phyloP scores from a whole-genome alignment of 1,140 invertebrate species.

The Lepidurus apus region DNA sequence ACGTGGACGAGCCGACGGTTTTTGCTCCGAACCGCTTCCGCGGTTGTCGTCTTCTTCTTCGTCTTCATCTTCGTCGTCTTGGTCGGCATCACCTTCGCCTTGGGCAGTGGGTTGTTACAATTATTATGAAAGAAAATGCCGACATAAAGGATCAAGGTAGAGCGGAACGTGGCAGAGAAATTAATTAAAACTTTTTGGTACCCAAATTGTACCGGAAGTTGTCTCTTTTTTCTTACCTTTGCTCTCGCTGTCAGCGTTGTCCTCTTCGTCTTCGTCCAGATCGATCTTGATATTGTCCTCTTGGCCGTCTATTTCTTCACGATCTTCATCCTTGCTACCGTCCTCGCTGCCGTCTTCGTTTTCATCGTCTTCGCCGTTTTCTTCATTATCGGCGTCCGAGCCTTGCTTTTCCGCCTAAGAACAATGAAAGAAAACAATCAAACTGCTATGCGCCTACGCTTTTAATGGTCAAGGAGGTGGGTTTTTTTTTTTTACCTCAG shows the following conservation, averaged over 20 bases:
- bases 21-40: slow-evolving; percentile 44
- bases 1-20: slow-evolving; percentile 66
- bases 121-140: neutral
- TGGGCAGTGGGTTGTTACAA: neutral
- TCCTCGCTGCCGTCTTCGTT: slow-evolving; percentile 40
- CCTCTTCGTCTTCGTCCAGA: slow-evolving; percentile 50
- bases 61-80: slow-evolving; percentile 40
- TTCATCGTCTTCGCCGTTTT: slow-evolving; percentile 35
- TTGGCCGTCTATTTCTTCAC: slow-evolving; percentile 65
- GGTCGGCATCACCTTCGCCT: neutral
- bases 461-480: too few relatives aligned
- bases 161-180: too few relatives aligned
- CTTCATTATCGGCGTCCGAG: slow-evolving; percentile 44
- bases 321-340: slow-evolving; percentile 55
- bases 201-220: neutral
- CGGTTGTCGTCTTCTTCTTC: slow-evolving; percentile 44
- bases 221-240: slow-evolving; percentile 48
- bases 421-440: neutral
- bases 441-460: neutral
- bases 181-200: neutral
- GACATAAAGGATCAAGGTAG: neutral
- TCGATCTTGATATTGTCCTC: slow-evolving; percentile 58
- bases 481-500: slow-evolving; percentile 37
- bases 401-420: slow-evolving; percentile 52
- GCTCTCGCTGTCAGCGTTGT: slow-evolving; percentile 51